Evolutionary conservation across 1,140 invertebrate genomes (phyloP).

Genomic region (Nephila pilipes): DNA sequence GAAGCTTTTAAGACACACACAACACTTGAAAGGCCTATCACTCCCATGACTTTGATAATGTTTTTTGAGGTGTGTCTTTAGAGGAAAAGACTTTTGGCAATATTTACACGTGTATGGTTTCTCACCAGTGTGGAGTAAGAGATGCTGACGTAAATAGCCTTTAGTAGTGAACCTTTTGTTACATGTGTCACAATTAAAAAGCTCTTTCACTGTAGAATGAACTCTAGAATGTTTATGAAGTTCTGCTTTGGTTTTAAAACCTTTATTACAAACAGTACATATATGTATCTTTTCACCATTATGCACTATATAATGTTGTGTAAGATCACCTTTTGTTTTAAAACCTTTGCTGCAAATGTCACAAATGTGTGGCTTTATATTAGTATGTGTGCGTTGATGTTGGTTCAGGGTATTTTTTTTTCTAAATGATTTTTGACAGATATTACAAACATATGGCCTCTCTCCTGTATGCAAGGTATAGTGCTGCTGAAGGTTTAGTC

Average conservation of each 20-base stretch:
- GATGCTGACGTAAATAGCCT: slow-evolving; percentile 26
- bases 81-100: slow-evolving; percentile 46
- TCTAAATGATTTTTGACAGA: slow-evolving; percentile 79
- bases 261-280: slow-evolving; percentile 82
- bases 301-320: slow-evolving; percentile 81
- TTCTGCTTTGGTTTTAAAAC: slow-evolving; percentile 79
- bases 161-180: slow-evolving; percentile 46
- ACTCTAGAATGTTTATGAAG: slow-evolving; percentile 61
- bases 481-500: slow-evolving; percentile 80
- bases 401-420: slow-evolving; percentile 82
- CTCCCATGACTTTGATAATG: slow-evolving; percentile 46
- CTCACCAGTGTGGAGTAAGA: slow-evolving; percentile 51
- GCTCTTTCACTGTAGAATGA: slow-evolving; percentile 48
- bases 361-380: slow-evolving; percentile 82
- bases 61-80: slow-evolving; percentile 62
- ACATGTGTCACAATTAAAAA: slow-evolving; percentile 56
- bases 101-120: slow-evolving; percentile 51
- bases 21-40: slow-evolving; percentile 35
- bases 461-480: slow-evolving; percentile 77
- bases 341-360: slow-evolving; percentile 80
- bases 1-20: slow-evolving; percentile 55
- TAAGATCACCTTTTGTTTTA: slow-evolving; percentile 81
- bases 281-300: slow-evolving; percentile 81
- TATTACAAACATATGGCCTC: slow-evolving; percentile 79
- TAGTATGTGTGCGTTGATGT: slow-evolving; percentile 81